These are phyloP conservation scores for Brachionus sp. DNA, from an alignment of 1,140 invertebrate genomes.

Conservation along the genomic window DNA sequence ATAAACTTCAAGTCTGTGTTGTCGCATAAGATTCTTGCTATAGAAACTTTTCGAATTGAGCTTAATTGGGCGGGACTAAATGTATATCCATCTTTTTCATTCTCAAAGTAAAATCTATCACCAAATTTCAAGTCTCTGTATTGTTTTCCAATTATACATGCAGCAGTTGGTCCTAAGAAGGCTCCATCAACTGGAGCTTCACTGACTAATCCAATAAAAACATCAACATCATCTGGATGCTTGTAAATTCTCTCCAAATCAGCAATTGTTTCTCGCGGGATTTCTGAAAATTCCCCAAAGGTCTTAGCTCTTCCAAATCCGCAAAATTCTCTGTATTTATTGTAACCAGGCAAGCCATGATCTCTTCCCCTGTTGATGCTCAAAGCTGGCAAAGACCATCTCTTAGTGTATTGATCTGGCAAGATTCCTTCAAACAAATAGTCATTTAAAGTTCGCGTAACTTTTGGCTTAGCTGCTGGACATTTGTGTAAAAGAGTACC, in stretches of 20 bases:
- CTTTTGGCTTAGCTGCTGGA: background rate
- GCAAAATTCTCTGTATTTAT: conserved; percentile 79
- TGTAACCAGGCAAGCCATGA: conserved; percentile 86
- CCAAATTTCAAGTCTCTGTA: background rate
- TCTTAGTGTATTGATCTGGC: background rate
- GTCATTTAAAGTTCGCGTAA: background rate
- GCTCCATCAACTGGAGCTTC: conserved; percentile 77
- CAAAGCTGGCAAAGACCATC: background rate
- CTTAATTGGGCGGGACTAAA: background rate
- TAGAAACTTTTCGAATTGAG: background rate
- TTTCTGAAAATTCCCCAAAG: conserved; percentile 61
- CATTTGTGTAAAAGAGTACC: background rate
- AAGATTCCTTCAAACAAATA: background rate
- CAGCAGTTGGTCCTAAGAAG: conserved; percentile 87
- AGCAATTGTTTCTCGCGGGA: background rate
- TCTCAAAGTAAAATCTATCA: background rate
- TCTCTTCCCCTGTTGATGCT: conserved; percentile 83
- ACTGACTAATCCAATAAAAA: conserved; percentile 67
- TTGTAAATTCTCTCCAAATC: conserved; percentile 11
- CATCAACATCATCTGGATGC: conserved; percentile 48
- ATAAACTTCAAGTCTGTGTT: background rate
- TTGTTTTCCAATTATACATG: conserved; percentile 63
- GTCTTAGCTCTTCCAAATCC: conserved; percentile 59
- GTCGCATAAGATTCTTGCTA: background rate
- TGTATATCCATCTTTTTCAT: background rate